phyloP scores from a whole-genome alignment of 2,888 invertebrate genomes.

The Lottia scabra region DNA sequence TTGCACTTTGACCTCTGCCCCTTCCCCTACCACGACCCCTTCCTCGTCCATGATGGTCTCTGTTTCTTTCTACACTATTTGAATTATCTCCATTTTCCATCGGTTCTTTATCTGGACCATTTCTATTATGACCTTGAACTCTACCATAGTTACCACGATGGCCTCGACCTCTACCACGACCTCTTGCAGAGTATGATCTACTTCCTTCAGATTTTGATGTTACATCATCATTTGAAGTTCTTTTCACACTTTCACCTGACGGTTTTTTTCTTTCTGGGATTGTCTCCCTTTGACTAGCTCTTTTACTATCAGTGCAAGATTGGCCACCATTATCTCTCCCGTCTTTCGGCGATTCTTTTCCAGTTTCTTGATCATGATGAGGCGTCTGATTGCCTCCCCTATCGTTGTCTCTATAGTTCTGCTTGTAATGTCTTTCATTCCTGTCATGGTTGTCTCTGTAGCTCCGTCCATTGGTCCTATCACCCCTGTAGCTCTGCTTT shows the following conservation, averaged over 20 bases:
- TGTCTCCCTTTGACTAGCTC: neutral
- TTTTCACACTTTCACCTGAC: neutral
- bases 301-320: no score
- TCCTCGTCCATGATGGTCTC: neutral
- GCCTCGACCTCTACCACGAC: conserved; percentile 8
- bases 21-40: neutral
- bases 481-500: conserved; percentile 8
- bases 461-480: neutral
- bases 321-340: no score
- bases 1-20: neutral
- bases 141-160: neutral
- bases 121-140: neutral
- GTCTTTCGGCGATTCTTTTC: no score
- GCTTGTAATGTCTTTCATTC: neutral
- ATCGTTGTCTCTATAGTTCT: neutral
- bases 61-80: neutral
- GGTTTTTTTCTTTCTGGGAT: neutral
- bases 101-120: neutral
- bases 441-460: neutral
- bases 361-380: no score
- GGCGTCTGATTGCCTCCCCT: neutral
- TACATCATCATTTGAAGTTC: neutral
- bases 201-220: neutral
- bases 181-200: neutral
- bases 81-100: neutral